A percentile compares a stretch with the other conserved stretches of the same genome.
phyloP scores from a whole-genome alignment of 2,888 invertebrate genomes.

The Drosophila prostipennis region DNA sequence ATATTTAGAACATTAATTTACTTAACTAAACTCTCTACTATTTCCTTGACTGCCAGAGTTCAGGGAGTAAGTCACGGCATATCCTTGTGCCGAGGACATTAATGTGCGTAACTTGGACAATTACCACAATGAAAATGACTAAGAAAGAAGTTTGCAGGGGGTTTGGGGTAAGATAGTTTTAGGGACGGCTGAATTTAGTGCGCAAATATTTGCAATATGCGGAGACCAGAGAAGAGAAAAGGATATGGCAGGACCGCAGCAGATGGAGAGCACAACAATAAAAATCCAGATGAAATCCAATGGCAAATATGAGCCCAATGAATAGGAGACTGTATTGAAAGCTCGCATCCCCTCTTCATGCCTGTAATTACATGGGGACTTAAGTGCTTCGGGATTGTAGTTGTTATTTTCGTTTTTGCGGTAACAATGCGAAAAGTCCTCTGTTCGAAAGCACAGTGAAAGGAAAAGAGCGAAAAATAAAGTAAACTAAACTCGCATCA shows the following conservation, averaged over 20 bases:
- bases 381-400: conserved; percentile 37
- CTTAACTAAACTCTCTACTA: background rate
- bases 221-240: background rate
- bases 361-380: conserved; percentile 45
- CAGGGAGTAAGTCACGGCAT: background rate
- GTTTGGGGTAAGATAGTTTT: background rate
- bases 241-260: conserved; percentile 3
- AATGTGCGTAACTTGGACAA: conserved; percentile 73
- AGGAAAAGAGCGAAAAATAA: conserved; percentile 17
- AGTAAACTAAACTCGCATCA: conserved; percentile 33
- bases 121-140: conserved; percentile 54
- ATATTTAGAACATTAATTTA: background rate
- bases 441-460: background rate
- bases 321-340: conserved; percentile 32
- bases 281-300: conserved; percentile 11
- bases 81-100: conserved; percentile 45
- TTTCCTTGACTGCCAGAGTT: background rate
- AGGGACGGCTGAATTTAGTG: conserved; percentile 27
- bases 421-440: conserved; percentile 41
- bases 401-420: conserved; percentile 32
- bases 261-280: background rate
- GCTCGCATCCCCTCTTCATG: conserved; percentile 14
- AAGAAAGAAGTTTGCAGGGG: conserved; percentile 11
- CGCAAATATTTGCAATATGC: conserved; percentile 41
- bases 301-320: conserved; percentile 20